These are phyloP conservation scores for Ceratitis capitata DNA, from an alignment of 1,140 invertebrate species.

Conservation along the genomic window DNA sequence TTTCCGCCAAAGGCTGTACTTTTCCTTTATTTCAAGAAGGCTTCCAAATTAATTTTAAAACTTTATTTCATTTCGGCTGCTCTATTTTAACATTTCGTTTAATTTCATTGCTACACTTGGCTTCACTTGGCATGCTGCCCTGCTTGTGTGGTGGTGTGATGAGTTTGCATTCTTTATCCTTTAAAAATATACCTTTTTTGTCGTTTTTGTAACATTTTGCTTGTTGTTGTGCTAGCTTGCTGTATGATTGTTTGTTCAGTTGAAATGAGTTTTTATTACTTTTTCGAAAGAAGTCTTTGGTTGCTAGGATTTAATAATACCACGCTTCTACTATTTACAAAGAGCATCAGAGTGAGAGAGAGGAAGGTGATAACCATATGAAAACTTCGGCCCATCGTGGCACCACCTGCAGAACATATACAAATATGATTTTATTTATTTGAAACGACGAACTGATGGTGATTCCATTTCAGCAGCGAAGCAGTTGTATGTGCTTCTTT, in stretches of 20 bases:
- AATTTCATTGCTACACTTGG: slow-evolving; percentile 12
- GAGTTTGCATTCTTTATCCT: background rate
- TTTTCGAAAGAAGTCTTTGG: slow-evolving; percentile 30
- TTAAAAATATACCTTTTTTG: background rate
- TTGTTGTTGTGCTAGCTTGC: too few species aligned
- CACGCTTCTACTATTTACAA: background rate
- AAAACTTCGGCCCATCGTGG: too few species aligned
- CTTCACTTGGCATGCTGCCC: background rate
- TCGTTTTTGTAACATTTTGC: background rate
- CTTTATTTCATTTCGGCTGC: slow-evolving; percentile 1
- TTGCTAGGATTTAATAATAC: too few species aligned
- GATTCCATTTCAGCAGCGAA: background rate
- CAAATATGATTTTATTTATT: too few species aligned
- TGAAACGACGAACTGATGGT: too few species aligned
- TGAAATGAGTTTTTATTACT: slow-evolving; percentile 31
- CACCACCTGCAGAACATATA: background rate
- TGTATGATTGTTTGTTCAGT: slow-evolving; percentile 19
- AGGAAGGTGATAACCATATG: too few species aligned
- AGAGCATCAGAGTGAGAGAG: background rate
- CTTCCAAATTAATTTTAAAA: slow-evolving; percentile 32
- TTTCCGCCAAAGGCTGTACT: too few species aligned
- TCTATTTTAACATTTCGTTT: slow-evolving; percentile 1
- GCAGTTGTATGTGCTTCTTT: background rate
- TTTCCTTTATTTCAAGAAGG: too few species aligned
- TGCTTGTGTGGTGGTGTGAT: background rate